Percentiles rank a stretch among this genome's conserved stretches.
phyloP scores from a whole-genome alignment of 1,140 invertebrate species.

The Rhyzopertha dominica region DNA sequence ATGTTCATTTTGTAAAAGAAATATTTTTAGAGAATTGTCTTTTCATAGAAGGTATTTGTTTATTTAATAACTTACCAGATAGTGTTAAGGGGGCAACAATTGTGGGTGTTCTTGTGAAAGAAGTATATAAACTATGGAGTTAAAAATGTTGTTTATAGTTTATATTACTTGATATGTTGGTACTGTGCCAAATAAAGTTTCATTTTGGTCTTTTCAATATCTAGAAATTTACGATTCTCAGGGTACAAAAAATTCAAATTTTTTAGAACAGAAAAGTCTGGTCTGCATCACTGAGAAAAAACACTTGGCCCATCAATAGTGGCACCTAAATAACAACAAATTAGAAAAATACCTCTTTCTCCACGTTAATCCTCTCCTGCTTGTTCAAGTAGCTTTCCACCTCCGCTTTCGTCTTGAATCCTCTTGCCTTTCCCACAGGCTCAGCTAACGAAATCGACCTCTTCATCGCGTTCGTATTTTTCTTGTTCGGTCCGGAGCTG shows the following conservation, averaged over 20 bases:
- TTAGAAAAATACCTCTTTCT: constrained; percentile 9
- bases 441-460: constrained; percentile 18
- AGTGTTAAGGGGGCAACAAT: too few species aligned
- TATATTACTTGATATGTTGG: too few species aligned
- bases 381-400: constrained; percentile 28
- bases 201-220: neutral
- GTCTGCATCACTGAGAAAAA: neutral
- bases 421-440: constrained; percentile 41
- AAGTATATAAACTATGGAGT: too few species aligned
- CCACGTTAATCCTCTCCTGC: constrained; percentile 12
- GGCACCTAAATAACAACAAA: too few species aligned
- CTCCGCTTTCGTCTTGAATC: constrained; percentile 34
- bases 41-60: too few species aligned
- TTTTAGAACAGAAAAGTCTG: neutral
- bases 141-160: too few species aligned
- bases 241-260: neutral
- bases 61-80: too few species aligned
- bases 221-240: neutral
- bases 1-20: too few species aligned
- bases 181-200: neutral
- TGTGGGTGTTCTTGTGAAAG: too few species aligned
- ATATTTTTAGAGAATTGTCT: too few species aligned
- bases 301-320: too few species aligned
- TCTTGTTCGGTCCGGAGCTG: constrained; percentile 27
- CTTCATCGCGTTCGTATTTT: constrained; percentile 1